Evolutionary conservation across 2,888 invertebrate genomes (phyloP), one percentile per base, ranked within the genome.

Genomic region (Bembecia ichneumoniformis): DNA sequence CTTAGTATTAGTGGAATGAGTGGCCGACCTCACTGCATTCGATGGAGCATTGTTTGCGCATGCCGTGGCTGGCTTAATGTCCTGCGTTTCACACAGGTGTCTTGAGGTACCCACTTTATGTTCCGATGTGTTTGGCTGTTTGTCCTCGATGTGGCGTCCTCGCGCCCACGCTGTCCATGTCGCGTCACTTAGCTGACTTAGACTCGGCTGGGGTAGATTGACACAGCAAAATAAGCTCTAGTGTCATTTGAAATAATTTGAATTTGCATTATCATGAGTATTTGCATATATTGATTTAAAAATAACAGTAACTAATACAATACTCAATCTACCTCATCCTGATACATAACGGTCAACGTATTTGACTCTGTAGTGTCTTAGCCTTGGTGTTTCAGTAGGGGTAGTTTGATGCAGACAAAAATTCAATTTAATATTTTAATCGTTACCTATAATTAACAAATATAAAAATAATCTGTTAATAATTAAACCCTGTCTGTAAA

Each of bases 21-120:
- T 82, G 86, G 75, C 86, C 83, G 84, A 83, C 82, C 60, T 82
- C 86, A 86, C 87, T 81, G 86, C 87, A 87, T 83, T 84, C 64
- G 79, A 78, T 83, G 84, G 83, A 82, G 77, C 80, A 78, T 86
- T 74, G 75, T 83, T 86, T 84, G 84, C 83, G 87, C 87, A 87
- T 87, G 87, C 74, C 76, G 77, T 75, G 73, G 76, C 80, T 81
- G 81, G 79, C 79, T 83, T 82, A 28, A 70, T 83, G 79, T 83
- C 79, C 82, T 74, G 76, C 81, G 84, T 79, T 80, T 82, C 67
- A 67, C 77, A 77, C 80, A 77, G 74, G 71, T 67, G 76, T 78
- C 71, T 76, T 72, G 78, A 78, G 82, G 82, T 82, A 80, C 74
- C 28, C 68, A 73, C 74, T 75, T 79, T 82, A 70, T 74, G 74